Evolutionary conservation across 1,140 invertebrate genomes (phyloP).

Genomic region (Lepidurus apus): DNA sequence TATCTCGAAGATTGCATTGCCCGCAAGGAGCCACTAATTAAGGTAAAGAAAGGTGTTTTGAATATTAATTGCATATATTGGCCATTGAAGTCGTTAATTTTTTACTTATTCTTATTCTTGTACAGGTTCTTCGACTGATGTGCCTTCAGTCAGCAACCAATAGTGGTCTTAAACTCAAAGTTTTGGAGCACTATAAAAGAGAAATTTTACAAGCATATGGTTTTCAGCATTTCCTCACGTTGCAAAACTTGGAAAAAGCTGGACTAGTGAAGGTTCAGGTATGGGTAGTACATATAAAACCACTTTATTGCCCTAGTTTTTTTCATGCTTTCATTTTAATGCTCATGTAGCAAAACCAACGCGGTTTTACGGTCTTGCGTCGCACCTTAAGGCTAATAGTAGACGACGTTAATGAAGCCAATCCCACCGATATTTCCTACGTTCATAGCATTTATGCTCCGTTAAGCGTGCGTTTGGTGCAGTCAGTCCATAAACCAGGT

Average conservation of each 20-base stretch:
- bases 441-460: constrained; percentile 92
- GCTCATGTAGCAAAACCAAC: constrained; percentile 39
- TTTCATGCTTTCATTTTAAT: constrained; percentile 30
- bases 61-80: too few relatives aligned
- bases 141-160: constrained; percentile 82
- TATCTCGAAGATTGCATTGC: constrained; percentile 90
- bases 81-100: not conserved
- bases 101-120: constrained; percentile 32
- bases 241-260: constrained; percentile 82
- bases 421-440: constrained; percentile 84
- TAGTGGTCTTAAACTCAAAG: constrained; percentile 83
- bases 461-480: constrained; percentile 78
- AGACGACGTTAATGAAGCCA: constrained; percentile 76
- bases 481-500: constrained; percentile 74
- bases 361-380: constrained; percentile 47
- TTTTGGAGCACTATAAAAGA: constrained; percentile 84
- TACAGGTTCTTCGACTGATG: constrained; percentile 70
- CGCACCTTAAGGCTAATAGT: constrained; percentile 72
- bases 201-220: constrained; percentile 91
- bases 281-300: constrained; percentile 37
- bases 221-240: constrained; percentile 71
- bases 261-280: constrained; percentile 69
- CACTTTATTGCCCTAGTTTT: constrained; percentile 9
- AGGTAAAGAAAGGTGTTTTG: too few relatives aligned
- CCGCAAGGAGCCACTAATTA: constrained; percentile 69